phyloP scores from a whole-genome alignment of 2,797 vertebrate genomes.

The Ptychobarbus kaznakovi region DNA sequence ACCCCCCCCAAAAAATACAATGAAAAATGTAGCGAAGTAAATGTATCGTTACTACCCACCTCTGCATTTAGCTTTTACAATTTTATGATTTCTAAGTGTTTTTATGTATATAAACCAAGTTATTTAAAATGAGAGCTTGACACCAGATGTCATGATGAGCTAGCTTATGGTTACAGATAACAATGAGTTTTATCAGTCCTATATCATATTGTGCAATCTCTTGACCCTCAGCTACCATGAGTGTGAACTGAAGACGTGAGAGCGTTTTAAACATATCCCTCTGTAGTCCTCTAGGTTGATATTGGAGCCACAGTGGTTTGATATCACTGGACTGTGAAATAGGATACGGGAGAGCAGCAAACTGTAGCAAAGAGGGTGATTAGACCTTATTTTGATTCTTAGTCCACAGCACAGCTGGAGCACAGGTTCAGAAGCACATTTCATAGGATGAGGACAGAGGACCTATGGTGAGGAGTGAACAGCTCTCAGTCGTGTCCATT shows the following conservation, averaged over 20 bases:
- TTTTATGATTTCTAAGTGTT: not conserved
- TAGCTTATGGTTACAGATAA: not conserved
- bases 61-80: not conserved
- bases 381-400: slow-evolving; percentile 39
- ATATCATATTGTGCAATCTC: not conserved
- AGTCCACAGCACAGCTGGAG: slow-evolving; percentile 19
- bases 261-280: not conserved
- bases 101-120: not conserved
- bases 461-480: not conserved
- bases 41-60: too few species aligned
- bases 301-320: slow-evolving; percentile 18
- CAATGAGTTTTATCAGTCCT: not conserved
- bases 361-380: slow-evolving; percentile 40
- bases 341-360: slow-evolving; percentile 37
- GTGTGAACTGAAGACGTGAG: slow-evolving; percentile 7
- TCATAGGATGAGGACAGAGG: not conserved
- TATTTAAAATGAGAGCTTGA: not conserved
- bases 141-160: not conserved
- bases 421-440: slow-evolving; percentile 4
- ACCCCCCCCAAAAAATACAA: too few species aligned
- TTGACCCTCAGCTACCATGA: slow-evolving; percentile 24
- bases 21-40: too few species aligned
- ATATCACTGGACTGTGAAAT: slow-evolving; percentile 52
- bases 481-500: not conserved
- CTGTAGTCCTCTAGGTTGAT: slow-evolving; percentile 22